A percentile compares a stretch with the other conserved stretches of the same genome.
Conservation (phyloP, 2,113 vertebrate genomes). For the Herpailurus yagouaroundi region DNA sequence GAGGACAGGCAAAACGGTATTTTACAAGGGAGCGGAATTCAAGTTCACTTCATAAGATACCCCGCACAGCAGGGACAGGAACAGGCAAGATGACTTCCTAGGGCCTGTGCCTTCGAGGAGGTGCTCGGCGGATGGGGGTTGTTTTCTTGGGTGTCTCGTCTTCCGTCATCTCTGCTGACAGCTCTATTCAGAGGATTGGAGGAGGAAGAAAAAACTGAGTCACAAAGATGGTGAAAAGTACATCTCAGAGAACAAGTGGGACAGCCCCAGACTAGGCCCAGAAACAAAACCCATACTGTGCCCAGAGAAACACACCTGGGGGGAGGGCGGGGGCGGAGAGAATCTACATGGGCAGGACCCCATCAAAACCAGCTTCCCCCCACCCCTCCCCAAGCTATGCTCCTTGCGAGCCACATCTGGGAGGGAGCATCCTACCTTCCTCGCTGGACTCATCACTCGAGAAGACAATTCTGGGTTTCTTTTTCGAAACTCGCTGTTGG, state of each 20-base stretch:
- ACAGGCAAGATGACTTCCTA: background rate
- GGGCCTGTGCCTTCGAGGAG: constrained; percentile 77
- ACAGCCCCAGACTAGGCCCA: background rate
- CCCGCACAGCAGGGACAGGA: constrained; percentile 13
- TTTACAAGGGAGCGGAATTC: background rate
- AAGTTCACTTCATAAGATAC: background rate
- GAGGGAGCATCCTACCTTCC: constrained; percentile 68
- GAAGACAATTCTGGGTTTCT: constrained; percentile 88
- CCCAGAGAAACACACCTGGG: rapidly evolving
- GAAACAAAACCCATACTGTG: background rate
- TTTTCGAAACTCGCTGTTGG: constrained; percentile 67
- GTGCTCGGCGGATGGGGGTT: constrained; percentile 92
- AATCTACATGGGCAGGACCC: background rate
- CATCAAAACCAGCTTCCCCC: background rate
- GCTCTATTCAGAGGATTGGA: constrained; percentile 72
- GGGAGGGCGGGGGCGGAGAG: no score
- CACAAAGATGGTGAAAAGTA: background rate
- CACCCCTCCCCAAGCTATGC: rapidly evolving
- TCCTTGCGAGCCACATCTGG: background rate
- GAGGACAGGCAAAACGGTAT: background rate
- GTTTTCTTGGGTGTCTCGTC: constrained; percentile 95
- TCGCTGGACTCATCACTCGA: constrained; percentile 92
- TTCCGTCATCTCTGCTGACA: constrained; percentile 90
- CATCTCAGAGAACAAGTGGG: background rate
- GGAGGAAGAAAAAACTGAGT: constrained; percentile 19